A percentile compares a stretch with the other conserved stretches of the same genome.
phyloP scores from a whole-genome alignment of 1,140 invertebrate species.

The Scaptodrosophila lebanonensis region DNA sequence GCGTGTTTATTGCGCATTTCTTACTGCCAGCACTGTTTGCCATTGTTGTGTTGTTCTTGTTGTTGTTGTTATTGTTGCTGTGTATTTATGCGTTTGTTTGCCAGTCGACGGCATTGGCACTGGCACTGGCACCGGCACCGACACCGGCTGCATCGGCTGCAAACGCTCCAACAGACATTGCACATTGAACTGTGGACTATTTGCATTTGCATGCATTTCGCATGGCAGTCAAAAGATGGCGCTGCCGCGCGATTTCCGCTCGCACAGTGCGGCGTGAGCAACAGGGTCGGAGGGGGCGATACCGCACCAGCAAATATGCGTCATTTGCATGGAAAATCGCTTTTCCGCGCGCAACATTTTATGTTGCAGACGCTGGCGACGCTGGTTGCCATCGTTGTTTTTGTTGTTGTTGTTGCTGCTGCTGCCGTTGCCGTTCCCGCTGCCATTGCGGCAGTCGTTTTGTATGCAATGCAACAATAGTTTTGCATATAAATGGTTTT shows the following conservation, averaged over 20 bases:
- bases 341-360: slow-evolving; percentile 47
- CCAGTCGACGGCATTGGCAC: slow-evolving; percentile 27
- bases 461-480: slow-evolving; percentile 75
- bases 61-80: slow-evolving; percentile 1
- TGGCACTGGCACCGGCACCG: no score
- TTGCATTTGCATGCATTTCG: slow-evolving; percentile 71
- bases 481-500: slow-evolving; percentile 77
- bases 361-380: slow-evolving; percentile 15
- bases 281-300: slow-evolving; percentile 10
- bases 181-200: slow-evolving; percentile 54
- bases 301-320: slow-evolving; percentile 63
- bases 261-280: slow-evolving; percentile 1
- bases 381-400: no score
- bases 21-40: slow-evolving; percentile 16
- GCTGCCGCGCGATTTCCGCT: background rate
- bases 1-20: slow-evolving; percentile 72
- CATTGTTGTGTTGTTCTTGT: slow-evolving; percentile 26
- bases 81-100: slow-evolving; percentile 73
- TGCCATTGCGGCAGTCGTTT: slow-evolving; percentile 54
- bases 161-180: background rate
- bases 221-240: slow-evolving; percentile 62
- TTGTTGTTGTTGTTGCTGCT: no score
- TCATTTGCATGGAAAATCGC: slow-evolving; percentile 73
- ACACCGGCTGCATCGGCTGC: no score
- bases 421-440: background rate